These are phyloP conservation scores for Tinamus major DNA, from an alignment of 2,797 vertebrate genomes.

Conservation along the genomic window DNA sequence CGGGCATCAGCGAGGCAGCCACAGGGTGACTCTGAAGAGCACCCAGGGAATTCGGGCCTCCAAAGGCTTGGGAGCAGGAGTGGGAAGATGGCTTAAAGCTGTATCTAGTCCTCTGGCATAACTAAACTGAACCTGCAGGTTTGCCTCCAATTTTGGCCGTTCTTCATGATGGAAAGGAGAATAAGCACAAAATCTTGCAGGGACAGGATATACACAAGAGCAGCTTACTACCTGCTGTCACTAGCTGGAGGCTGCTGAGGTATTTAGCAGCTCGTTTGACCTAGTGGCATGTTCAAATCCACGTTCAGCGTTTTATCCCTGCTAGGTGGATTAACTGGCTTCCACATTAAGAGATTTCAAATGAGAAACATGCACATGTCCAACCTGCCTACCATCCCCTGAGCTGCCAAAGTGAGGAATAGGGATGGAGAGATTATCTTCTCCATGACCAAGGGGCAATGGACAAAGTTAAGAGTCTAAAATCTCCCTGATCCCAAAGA, in stretches of 20 bases:
- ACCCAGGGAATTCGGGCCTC: not conserved
- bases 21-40: not conserved
- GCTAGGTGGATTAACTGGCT: not conserved
- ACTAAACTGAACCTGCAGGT: not conserved
- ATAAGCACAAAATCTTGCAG: not conserved
- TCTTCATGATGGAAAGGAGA: not conserved
- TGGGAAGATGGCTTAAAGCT: not conserved
- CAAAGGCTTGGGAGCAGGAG: not conserved
- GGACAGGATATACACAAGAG: not conserved
- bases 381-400: not conserved
- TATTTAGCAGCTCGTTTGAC: not conserved
- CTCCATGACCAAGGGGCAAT: not conserved
- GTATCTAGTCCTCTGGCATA: not conserved
- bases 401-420: fast-evolving
- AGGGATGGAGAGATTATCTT: not conserved
- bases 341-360: not conserved
- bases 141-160: not conserved
- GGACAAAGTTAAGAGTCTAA: not conserved
- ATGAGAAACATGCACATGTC: not conserved
- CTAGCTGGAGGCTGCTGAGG: not conserved
- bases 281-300: not conserved
- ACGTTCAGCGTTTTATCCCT: not conserved
- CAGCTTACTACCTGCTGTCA: not conserved
- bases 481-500: not conserved
- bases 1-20: not conserved